Conservation (phyloP, 1,140 invertebrate species). For the Acyrthosiphon pisum region DNA sequence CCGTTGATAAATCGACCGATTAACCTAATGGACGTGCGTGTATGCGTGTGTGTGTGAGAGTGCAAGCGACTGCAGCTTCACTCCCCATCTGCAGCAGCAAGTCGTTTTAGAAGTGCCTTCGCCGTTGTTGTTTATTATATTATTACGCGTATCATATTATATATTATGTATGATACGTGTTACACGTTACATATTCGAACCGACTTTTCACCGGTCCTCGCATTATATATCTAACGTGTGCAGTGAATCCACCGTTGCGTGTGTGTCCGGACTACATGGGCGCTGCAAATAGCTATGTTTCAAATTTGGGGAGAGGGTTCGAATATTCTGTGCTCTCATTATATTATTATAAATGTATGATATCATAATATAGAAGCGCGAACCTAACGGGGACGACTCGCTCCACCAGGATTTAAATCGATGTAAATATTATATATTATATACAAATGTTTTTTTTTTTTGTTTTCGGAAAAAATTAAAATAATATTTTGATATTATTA, state of each 20-base stretch:
- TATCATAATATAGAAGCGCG: not conserved
- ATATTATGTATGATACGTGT: not conserved
- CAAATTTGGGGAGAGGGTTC: not conserved
- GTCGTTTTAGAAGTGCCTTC: not conserved
- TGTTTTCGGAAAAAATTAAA: too few species aligned
- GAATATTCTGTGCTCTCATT: not conserved
- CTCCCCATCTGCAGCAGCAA: not conserved
- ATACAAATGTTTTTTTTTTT: too few species aligned
- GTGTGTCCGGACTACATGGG: too few species aligned
- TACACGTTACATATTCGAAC: not conserved
- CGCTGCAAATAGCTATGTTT: not conserved
- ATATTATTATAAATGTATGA: too few species aligned
- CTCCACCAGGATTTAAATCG: not conserved
- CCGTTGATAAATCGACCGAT: constrained; percentile 57
- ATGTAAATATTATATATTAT: too few species aligned
- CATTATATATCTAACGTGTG: not conserved
- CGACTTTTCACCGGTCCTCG: not conserved
- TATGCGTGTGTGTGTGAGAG: not conserved
- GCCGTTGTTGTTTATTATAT: constrained; percentile 7
- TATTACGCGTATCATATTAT: constrained; percentile 3
- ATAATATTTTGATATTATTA: too few species aligned
- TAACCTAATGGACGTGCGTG: constrained; percentile 45
- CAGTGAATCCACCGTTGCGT: not conserved
- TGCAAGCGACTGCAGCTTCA: not conserved
- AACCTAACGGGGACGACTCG: not conserved